Evolutionary conservation across 2,888 invertebrate species (phyloP).

Genomic region (Neocrepidodera transversa): DNA sequence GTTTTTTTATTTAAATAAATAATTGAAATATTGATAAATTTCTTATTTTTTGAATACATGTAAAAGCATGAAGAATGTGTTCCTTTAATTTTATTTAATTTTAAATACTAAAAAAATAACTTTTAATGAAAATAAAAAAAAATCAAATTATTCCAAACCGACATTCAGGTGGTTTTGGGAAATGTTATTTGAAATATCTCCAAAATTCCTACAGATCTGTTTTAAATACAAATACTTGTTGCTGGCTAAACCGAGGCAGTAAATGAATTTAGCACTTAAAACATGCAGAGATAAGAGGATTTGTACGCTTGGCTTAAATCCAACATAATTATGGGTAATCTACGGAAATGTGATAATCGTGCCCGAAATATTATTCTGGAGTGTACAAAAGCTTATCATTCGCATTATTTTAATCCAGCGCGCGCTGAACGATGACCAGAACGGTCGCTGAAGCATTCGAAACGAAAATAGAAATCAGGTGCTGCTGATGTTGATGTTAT

Average conservation of each 20-base stretch:
- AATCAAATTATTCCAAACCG: no score
- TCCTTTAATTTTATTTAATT: no score
- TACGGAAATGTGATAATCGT: slow-evolving; percentile 50
- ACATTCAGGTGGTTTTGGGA: no score
- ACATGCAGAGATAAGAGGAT: slow-evolving; percentile 49
- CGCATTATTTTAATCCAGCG: slow-evolving; percentile 30
- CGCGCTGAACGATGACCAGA: slow-evolving; percentile 4
- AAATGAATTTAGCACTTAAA: slow-evolving; percentile 46
- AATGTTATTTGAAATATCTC: slow-evolving; percentile 3
- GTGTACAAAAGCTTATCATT: slow-evolving; percentile 36
- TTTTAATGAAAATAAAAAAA: no score
- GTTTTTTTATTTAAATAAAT: no score
- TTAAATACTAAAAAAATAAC: no score
- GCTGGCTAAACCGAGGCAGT: slow-evolving; percentile 24
- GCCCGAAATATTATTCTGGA: slow-evolving; percentile 47
- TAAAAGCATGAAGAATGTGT: no score
- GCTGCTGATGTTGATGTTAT: not conserved
- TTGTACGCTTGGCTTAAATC: slow-evolving; percentile 48
- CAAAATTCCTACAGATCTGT: slow-evolving; percentile 16
- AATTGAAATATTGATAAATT: no score
- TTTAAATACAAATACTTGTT: slow-evolving; percentile 35
- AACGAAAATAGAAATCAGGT: slow-evolving; percentile 22
- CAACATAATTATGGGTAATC: slow-evolving; percentile 51
- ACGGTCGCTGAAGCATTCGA: slow-evolving; percentile 8
- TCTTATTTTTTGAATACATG: no score